Conservation (phyloP, 2,888 invertebrate genomes). For the Megalurothrips usitatus region DNA sequence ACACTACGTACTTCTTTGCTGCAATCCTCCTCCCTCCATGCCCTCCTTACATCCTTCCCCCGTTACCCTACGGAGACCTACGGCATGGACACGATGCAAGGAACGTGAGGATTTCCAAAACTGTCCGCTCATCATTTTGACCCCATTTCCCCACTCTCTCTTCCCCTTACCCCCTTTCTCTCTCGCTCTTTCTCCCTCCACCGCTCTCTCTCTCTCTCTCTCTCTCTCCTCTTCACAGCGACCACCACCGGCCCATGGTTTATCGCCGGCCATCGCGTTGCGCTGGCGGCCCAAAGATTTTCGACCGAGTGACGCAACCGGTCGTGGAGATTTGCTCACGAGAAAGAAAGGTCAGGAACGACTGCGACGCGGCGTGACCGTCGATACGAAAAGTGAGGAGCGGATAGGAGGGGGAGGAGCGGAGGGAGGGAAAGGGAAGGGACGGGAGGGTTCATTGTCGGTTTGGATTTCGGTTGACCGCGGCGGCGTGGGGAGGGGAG, state of each 20-base stretch:
- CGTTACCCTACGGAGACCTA: no score
- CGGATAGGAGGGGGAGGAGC: no score
- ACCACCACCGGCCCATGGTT: no score
- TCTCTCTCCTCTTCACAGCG: no score
- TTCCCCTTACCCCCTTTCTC: not conserved
- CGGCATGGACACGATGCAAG: no score
- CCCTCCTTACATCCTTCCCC: no score
- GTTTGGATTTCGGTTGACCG: not conserved
- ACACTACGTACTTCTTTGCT: no score
- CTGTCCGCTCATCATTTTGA: no score
- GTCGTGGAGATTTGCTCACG: not conserved
- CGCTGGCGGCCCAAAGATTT: not conserved
- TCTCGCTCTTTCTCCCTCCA: not conserved
- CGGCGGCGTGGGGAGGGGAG: not conserved
- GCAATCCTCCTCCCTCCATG: no score
- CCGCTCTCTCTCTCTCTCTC: not conserved
- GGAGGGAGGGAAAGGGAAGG: not conserved
- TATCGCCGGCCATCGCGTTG: not conserved
- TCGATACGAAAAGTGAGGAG: no score
- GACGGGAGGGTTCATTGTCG: not conserved
- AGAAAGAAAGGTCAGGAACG: conserved; percentile 11
- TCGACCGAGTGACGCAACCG: not conserved
- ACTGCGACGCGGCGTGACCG: no score
- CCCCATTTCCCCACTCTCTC: not conserved
- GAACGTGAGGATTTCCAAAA: no score